Evolutionary conservation across 2,113 vertebrate genomes (phyloP), one percentile per base, ranked within the genome.

Genomic region (Andinoacara biseriatus): DNA sequence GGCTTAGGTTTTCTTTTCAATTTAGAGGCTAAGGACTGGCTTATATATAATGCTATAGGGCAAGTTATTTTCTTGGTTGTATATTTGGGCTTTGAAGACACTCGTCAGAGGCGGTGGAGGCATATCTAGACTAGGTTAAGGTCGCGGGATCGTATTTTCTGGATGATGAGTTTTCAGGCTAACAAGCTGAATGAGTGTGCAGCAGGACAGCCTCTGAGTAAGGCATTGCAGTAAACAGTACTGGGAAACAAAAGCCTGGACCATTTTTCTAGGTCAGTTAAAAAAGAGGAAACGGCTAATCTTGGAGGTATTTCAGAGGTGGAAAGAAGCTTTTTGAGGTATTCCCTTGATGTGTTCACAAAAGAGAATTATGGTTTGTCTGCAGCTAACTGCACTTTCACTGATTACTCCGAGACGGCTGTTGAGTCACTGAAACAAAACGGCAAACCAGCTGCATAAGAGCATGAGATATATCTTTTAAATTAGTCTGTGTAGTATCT

Each of bases 231-330:
- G 76, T 56, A 76, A 83, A 83, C 58, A 43, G 78, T 83, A 67
- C 86, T 65, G 78, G 65, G 91, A 86, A 87, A 87, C 77, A 89
- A 91, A 86, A 80, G 67, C 63, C 58, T n/a, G 40, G 80, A 77
- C 49, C 58, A 67, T 58, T 89, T 93, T 92, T 91, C 85, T 93
- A 87, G 89, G 92, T 91, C 92, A 93, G 84, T 86, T 81, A 83
- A 83, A 89, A 77, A 31, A 87, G 81, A 84, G 80, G 79, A 87
- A 81, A 77, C 74, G 10, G 63, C 60, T 88, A 83, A 89, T 89
- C 89, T 89, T 85, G 76, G 74, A 74, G 89, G 84, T 78, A 83
- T 89, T 85, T 91, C 79, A 87, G 75, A 89, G 81, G 86, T 84
- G 81, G 76, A 82, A 35, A 60, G 35, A 31, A 59, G 57, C 62